Base-by-base conservation (phyloP, 2,113 vertebrate species). In the Indri indri region DNA sequence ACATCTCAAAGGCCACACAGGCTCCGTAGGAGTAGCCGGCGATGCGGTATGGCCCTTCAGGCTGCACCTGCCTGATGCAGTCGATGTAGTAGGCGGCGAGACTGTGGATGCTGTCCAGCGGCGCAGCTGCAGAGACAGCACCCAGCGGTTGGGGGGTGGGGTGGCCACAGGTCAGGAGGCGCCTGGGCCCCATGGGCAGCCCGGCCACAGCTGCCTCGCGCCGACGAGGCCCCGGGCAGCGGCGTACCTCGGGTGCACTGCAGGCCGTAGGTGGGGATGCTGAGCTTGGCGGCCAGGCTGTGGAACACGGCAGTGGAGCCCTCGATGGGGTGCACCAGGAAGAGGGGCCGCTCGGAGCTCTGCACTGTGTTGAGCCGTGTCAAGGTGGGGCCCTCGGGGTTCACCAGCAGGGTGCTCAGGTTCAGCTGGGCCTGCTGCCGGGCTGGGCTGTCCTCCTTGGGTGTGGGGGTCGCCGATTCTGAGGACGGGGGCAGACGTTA, bases 1-100 rank as follows among this genome's bases (percentile, higher is more conserved):
- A 99, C 99, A 99, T 99, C 98, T 99, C 99, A 83, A 99, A 99
- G 47, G 99, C 99, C 90, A 99, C 99, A 2, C 99, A 99, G 71
- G 99, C 99, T 11, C 99, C 99, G 0, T 99, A 99, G 1, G 99
- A 99, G 96, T 99, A 99, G 57, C 99, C 99, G 1, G 99, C 99
- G 0, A 99, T 98, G 17, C 99, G 99, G 93, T 99, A 99, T 0
- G 99, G 99, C 3, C 99, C 99, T n/a, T 99, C 99, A 0, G 99
- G 98, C 98, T 99, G 99, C 9, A 99, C 98, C 96, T 99, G 99
- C 97, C 98, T 99, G 97, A 99, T 97, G 40, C 99, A 99, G 68
- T 98, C 97, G 3, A 99, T 98, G 45, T 99, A 99, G 98, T 99
- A 99, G 52, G 99, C 91, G 12, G 99, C 99, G 97, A 99, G 97